Conservation (phyloP, 1,140 invertebrate species). For the Tetramorium parvispinum region DNA sequence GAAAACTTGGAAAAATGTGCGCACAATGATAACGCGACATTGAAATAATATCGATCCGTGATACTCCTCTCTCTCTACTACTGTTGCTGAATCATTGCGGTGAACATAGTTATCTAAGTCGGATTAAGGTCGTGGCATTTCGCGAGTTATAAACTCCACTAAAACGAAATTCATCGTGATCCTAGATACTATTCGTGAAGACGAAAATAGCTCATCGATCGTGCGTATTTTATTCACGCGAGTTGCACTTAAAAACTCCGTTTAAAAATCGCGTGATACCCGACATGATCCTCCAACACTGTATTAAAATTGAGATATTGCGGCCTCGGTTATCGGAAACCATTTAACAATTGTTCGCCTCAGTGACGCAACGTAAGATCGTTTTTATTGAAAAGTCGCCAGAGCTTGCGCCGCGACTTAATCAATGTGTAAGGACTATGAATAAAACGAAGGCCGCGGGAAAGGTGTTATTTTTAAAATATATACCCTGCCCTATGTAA, state of each 20-base stretch:
- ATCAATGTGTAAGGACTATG: conserved; percentile 26
- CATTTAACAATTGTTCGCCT: conserved; percentile 28
- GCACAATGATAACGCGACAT: conserved; percentile 11
- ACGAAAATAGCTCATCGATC: conserved; percentile 79
- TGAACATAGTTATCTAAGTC: background rate
- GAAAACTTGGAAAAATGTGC: background rate
- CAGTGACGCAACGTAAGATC: conserved; percentile 6
- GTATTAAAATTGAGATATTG: background rate
- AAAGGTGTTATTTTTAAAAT: conserved; percentile 27
- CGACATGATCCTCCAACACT: background rate
- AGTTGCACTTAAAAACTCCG: background rate
- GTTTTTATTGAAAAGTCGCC: conserved; percentile 33
- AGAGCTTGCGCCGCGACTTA: background rate
- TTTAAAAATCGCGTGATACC: background rate
- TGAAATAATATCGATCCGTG: conserved; percentile 29
- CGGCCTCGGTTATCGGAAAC: conserved; percentile 31
- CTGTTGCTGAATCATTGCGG: conserved; percentile 31
- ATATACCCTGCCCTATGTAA: too few species aligned
- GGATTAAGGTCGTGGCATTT: conserved; percentile 74
- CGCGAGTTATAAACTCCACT: conserved; percentile 69
- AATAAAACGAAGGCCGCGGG: conserved; percentile 43
- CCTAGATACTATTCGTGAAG: conserved; percentile 51
- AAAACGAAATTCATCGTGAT: conserved; percentile 68
- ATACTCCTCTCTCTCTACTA: background rate
- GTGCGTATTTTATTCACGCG: conserved; percentile 70